A percentile compares a stretch with the other conserved stretches of the same genome.
Evolutionary conservation across 2,113 vertebrate species (phyloP).

Genomic region (Dromaius novaehollandiae): DNA sequence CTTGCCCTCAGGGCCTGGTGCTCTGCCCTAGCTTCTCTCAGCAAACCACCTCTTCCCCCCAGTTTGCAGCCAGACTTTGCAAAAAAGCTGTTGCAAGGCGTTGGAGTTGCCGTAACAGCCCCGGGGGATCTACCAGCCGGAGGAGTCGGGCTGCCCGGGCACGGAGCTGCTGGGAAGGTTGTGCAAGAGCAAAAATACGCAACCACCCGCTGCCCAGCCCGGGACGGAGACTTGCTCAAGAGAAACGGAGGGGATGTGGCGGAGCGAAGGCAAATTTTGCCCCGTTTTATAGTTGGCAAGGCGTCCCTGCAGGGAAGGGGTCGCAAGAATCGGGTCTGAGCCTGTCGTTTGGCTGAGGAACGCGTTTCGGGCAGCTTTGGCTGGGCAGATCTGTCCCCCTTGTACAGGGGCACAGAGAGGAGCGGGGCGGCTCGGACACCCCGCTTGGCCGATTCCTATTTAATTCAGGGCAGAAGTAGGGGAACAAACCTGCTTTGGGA

Average conservation of each 20-base stretch:
- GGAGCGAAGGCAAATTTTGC: rapidly evolving
- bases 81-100: neutral
- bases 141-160: neutral
- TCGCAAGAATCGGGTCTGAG: rapidly evolving
- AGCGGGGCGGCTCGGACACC: too few relatives aligned
- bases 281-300: neutral
- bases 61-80: rapidly evolving
- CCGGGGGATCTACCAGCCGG: too few relatives aligned
- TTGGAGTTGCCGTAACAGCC: too few relatives aligned
- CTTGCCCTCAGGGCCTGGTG: neutral
- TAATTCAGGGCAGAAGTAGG: too few relatives aligned
- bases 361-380: neutral
- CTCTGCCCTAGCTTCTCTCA: rapidly evolving
- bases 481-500: too few relatives aligned
- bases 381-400: neutral
- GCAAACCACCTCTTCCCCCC: too few relatives aligned
- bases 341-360: too few relatives aligned
- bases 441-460: too few relatives aligned
- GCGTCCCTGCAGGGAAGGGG: rapidly evolving
- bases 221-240: neutral
- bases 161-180: neutral
- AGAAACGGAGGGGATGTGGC: neutral
- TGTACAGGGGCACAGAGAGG: too few relatives aligned
- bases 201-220: neutral
- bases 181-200: neutral